Base-by-base conservation (phyloP, 2,113 vertebrate genomes). In the Thomomys bottae region DNA sequence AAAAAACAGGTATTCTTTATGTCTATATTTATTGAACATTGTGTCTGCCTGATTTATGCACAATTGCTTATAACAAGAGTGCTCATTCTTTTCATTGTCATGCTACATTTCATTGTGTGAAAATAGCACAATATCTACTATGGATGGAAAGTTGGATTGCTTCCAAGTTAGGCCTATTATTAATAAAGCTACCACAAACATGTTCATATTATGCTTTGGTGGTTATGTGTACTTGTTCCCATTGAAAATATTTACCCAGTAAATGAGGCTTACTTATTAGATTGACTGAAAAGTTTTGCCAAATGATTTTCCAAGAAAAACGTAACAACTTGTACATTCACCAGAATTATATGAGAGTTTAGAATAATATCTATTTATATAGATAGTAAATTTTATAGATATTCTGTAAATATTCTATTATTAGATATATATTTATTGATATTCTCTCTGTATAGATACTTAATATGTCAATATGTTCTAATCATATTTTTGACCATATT, bases 401-500 rank as follows among this genome's bases (percentile, higher is more conserved):
- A 49, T 49, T 49, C 45, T 49, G 45, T 49, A 11, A 49, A 49
- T 49, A 8, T 49, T 49, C 45, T 49, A 49, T 49, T 49, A 12
- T n/a, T n/a, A n/a, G n/a, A 49, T 54, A 54, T 17, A 54, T 54
- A 54, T 54, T 54, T 54, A 54, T 54, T 54, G 49, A 54, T 54
- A 54, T 18, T 17, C 14, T 54, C 14, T 54, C 49, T 54, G 18
- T 54, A 4, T 54, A 14, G 15, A 54, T 54, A 73, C 61, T 63
- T 79, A 70, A 21, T 14, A 10, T 66, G 5, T 87, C 66, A 90
- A 54, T 21, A 38, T 79, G 1, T 95, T 79, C 36, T 42, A 76
- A 82, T 89, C 87, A 28, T 59, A 87, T 70, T 84, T 94, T 86
- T 94, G 18, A 72, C 34, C 49, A 86, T 26, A 68, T 30, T 63